phyloP scores from a whole-genome alignment of 1,140 invertebrate species.

The Armadillidium nasatum region DNA sequence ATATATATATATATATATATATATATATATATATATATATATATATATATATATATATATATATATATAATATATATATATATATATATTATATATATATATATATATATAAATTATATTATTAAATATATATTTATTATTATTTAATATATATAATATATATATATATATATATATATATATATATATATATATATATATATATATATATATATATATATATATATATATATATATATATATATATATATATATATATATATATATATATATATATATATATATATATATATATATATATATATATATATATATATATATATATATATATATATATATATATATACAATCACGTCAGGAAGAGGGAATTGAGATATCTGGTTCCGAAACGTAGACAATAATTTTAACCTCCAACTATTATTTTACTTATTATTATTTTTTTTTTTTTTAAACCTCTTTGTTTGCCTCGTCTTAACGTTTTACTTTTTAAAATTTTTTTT shows the following conservation, averaged over 20 bases:
- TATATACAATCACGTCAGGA: too few species aligned
- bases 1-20: neutral
- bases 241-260: neutral
- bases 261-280: neutral
- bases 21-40: neutral
- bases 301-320: too few species aligned
- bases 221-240: neutral
- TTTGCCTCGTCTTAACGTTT: too few species aligned
- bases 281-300: too few species aligned
- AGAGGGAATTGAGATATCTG: too few species aligned
- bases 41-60: neutral
- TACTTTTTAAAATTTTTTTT: too few species aligned
- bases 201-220: neutral
- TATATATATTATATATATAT: neutral
- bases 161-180: constrained; percentile 6
- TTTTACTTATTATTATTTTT: too few species aligned
- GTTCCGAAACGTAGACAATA: too few species aligned
- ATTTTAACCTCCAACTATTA: too few species aligned
- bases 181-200: constrained; percentile 6
- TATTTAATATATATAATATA: neutral
- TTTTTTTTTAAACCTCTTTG: too few species aligned
- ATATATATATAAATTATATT: neutral
- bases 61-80: neutral
- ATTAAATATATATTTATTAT: neutral
- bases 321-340: too few species aligned